Base-by-base conservation (phyloP, 2,888 invertebrate species). In the Odontocolon sp. region DNA sequence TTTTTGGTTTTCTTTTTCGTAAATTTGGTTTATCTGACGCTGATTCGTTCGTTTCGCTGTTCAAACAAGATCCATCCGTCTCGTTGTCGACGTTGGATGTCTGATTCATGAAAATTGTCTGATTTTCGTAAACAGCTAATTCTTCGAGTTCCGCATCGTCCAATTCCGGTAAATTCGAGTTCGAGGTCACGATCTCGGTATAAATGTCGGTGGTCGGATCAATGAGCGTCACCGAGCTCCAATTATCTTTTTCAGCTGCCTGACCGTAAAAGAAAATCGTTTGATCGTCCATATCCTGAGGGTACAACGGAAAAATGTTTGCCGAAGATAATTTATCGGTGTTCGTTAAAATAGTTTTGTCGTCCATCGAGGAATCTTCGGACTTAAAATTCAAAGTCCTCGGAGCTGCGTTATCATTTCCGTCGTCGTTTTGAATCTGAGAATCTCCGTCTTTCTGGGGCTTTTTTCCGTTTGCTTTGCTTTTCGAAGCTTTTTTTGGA, bases 201-300 rank as follows among this genome's bases (percentile, higher is more conserved):
- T 31, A 9, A n/a, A 36, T 11, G 0, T 18, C 6, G 16, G 21
- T 26, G 6, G 2, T 28, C 31, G 33, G 21, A 14, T 64, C 42
- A 3, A 47, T 42, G 3, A 52, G 14, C 1, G 31, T 28, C 33
- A 64, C 36, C 16, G 64, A 42, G 5, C 33, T 28, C 75, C 75
- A 75, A 31, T 64, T 57, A 26, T 69, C 57, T 1, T 59, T 18
- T 3, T 16, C 18, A 14, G 14, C 11, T 9, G 21, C 47, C 8
- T 69, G 69, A 52, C 70, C 69, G 2, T 64, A 18, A 1, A 75
- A 57, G 18, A 75, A 57, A 57, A 75, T 59, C 21, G 69, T 38
- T n/a, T 23, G 50, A 2, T 69, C 75, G 56, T 69, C 56, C 14
- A 75, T 64, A 26, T 64, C 40, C 14, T 21, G 14, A 2, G 75